These are phyloP conservation scores for Sander lucioperca DNA, from an alignment of 2,113 vertebrate genomes.

Conservation along the genomic window DNA sequence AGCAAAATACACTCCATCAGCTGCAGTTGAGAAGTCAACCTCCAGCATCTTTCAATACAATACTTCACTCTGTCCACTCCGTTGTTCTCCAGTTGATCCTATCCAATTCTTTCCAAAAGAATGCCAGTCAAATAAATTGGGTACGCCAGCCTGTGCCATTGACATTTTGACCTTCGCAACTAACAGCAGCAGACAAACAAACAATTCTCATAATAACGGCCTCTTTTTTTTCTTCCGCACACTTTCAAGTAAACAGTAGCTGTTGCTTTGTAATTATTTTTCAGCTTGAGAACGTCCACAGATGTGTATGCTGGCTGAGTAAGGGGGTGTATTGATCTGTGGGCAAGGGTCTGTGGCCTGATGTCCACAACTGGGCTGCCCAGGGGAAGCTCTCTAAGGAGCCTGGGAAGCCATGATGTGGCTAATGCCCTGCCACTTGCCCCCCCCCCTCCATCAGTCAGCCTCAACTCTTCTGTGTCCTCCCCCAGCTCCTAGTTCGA, in stretches of 20 bases:
- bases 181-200: constrained; percentile 76
- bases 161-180: constrained; percentile 75
- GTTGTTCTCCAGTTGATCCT: constrained; percentile 48
- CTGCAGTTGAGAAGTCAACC: constrained; percentile 43
- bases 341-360: constrained; percentile 79
- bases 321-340: constrained; percentile 76
- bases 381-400: constrained; percentile 74
- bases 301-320: constrained; percentile 70
- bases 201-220: constrained; percentile 73
- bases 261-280: constrained; percentile 83
- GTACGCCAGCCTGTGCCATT: constrained; percentile 51
- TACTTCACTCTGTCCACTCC: constrained; percentile 35
- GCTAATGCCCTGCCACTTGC: constrained; percentile 84
- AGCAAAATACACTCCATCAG: constrained; percentile 32
- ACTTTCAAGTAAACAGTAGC: constrained; percentile 76
- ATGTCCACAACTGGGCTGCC: constrained; percentile 73
- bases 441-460: constrained; percentile 65
- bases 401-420: constrained; percentile 83
- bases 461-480: constrained; percentile 68
- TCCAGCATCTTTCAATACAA: constrained; percentile 29
- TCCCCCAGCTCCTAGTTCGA: constrained; percentile 63
- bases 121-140: constrained; percentile 70
- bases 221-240: constrained; percentile 38
- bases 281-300: constrained; percentile 81
- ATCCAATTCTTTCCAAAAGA: constrained; percentile 63